These are phyloP conservation scores for Brachyptera putata DNA, from an alignment of 2,888 invertebrate genomes.

Conservation along the genomic window DNA sequence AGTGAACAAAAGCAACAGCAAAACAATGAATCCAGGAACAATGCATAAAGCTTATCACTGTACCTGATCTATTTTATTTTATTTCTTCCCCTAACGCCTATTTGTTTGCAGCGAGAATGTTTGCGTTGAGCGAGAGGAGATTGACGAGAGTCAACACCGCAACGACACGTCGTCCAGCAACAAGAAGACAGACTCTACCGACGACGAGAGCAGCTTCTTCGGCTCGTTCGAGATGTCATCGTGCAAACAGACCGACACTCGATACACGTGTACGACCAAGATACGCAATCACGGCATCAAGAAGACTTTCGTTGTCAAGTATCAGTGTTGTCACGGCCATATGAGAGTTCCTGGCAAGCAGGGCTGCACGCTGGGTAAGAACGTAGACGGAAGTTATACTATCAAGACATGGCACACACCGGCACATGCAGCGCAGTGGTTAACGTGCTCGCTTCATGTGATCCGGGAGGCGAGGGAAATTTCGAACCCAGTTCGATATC, in stretches of 20 bases:
- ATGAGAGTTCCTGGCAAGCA: conserved; percentile 44
- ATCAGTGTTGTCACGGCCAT: conserved; percentile 67
- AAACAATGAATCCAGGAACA: no score
- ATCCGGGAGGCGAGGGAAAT: no score
- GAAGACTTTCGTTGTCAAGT: conserved; percentile 57
- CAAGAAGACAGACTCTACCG: conserved; percentile 43
- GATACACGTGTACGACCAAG: conserved; percentile 53
- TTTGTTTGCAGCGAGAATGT: conserved; percentile 53
- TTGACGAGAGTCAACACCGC: conserved; percentile 40
- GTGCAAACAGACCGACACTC: conserved; percentile 48
- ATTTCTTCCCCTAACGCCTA: no score
- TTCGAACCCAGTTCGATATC: no score
- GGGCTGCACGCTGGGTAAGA: conserved; percentile 47
- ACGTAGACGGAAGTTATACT: no score
- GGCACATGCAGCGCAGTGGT: no score
- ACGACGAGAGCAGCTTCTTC: conserved; percentile 38
- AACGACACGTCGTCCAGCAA: conserved; percentile 43
- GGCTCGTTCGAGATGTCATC: conserved; percentile 49
- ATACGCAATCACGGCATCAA: conserved; percentile 54
- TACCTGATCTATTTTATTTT: no score
- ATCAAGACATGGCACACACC: no score
- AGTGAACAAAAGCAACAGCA: no score
- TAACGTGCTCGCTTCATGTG: no score
- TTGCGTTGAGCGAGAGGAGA: conserved; percentile 57
- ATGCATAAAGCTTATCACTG: no score